Conservation (phyloP, 2,113 vertebrate species). For the Helogale parvula region DNA sequence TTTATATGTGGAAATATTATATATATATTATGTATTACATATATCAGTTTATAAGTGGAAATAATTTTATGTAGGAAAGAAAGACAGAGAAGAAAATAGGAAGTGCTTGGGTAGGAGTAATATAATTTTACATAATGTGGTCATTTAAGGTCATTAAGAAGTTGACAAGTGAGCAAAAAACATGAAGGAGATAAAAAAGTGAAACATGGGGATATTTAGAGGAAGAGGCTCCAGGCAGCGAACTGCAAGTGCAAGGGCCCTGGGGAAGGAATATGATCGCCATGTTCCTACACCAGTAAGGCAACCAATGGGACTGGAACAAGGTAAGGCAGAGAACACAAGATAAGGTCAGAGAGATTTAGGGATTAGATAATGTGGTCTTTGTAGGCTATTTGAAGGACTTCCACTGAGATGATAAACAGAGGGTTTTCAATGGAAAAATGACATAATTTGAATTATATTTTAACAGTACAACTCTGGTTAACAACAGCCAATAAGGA, state of each 20-base stretch:
- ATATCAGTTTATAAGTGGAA: background rate
- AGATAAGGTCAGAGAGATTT: background rate
- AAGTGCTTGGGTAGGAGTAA: background rate
- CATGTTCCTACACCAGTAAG: background rate
- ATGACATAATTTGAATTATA: background rate
- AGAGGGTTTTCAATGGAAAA: background rate
- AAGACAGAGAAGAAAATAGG: conserved; percentile 21
- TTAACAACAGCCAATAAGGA: conserved; percentile 1
- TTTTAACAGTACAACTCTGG: conserved; percentile 17
- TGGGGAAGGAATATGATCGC: background rate
- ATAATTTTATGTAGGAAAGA: background rate
- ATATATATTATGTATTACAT: no score
- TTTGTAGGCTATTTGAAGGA: background rate
- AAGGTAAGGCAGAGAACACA: background rate
- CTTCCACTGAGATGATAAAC: background rate
- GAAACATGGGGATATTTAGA: background rate
- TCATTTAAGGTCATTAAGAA: background rate
- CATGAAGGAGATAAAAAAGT: background rate
- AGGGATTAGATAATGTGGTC: background rate
- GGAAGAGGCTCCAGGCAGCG: background rate
- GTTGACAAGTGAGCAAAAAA: conserved; percentile 15
- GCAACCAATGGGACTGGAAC: background rate
- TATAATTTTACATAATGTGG: background rate
- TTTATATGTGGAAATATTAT: background rate
- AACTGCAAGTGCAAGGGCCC: background rate